Conservation (phyloP, 2,888 invertebrate genomes). For the Argynnis bischoffii region DNA sequence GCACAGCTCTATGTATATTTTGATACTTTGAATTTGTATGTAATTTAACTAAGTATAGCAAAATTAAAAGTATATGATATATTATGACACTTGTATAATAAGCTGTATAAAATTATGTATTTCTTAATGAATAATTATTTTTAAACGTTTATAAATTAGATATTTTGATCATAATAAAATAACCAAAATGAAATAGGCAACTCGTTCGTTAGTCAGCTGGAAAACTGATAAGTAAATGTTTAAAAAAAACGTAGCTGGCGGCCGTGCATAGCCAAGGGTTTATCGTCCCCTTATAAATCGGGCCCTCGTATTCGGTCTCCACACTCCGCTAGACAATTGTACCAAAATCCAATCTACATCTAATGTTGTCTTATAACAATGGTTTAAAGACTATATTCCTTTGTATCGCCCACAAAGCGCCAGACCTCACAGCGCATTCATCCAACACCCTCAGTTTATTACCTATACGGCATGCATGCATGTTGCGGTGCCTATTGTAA, state of each 20-base stretch:
- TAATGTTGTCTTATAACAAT: constrained; percentile 46
- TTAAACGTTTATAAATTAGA: no score
- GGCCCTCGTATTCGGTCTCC: constrained; percentile 61
- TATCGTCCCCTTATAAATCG: constrained; percentile 66
- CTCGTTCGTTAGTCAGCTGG: constrained; percentile 51
- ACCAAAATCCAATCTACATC: constrained; percentile 48
- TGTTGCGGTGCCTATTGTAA: constrained; percentile 73
- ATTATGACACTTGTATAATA: no score
- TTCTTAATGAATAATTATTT: no score
- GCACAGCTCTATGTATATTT: no score
- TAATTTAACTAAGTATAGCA: no score
- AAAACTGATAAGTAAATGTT: constrained; percentile 61
- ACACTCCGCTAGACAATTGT: constrained; percentile 66
- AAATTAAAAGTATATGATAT: no score
- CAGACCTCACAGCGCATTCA: constrained; percentile 64
- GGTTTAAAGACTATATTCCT: constrained; percentile 53
- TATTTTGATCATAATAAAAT: neutral
- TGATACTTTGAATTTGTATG: no score
- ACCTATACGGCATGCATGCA: constrained; percentile 76
- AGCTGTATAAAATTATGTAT: no score
- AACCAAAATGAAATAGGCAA: constrained; percentile 26
- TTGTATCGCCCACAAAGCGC: constrained; percentile 33
- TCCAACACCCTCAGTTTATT: constrained; percentile 75
- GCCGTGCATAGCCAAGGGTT: constrained; percentile 60
- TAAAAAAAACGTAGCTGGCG: constrained; percentile 60